phyloP scores from a whole-genome alignment of 2,797 vertebrate genomes.

The Eurystomus glaucurus region DNA sequence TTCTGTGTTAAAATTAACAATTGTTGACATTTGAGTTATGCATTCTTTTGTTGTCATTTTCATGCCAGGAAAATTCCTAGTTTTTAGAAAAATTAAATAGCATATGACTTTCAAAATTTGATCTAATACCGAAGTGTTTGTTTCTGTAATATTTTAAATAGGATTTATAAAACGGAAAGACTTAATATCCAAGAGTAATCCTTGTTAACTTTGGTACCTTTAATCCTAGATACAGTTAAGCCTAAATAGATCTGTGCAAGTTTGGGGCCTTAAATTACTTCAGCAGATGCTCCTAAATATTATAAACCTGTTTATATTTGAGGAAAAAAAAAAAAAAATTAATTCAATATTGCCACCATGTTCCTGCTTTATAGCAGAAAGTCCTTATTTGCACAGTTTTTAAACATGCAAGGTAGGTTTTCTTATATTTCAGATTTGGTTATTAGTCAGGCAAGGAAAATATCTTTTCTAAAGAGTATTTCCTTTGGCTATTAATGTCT shows the following conservation, averaged over 20 bases:
- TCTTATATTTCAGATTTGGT: background rate
- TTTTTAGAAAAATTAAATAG: background rate
- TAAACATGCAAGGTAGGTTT: constrained; percentile 11
- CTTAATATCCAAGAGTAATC: background rate
- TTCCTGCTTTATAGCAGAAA: background rate
- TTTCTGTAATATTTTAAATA: background rate
- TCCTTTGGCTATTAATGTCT: background rate
- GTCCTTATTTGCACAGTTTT: background rate
- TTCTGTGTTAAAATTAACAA: background rate
- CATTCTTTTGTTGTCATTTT: background rate
- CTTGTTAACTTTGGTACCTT: background rate
- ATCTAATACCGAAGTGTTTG: background rate
- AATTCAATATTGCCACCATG: fast-evolving
- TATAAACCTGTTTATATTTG: background rate
- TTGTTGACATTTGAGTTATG: background rate
- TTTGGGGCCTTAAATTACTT: background rate
- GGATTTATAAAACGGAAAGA: background rate
- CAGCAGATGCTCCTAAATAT: background rate
- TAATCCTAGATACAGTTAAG: background rate
- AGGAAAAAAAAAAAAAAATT: background rate
- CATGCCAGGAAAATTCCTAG: background rate
- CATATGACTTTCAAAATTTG: background rate
- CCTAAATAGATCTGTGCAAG: background rate
- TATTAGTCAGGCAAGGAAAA: background rate
- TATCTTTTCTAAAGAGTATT: background rate